Evolutionary conservation across 2,113 vertebrate species (phyloP).

Genomic region (Cynocephalus volans): DNA sequence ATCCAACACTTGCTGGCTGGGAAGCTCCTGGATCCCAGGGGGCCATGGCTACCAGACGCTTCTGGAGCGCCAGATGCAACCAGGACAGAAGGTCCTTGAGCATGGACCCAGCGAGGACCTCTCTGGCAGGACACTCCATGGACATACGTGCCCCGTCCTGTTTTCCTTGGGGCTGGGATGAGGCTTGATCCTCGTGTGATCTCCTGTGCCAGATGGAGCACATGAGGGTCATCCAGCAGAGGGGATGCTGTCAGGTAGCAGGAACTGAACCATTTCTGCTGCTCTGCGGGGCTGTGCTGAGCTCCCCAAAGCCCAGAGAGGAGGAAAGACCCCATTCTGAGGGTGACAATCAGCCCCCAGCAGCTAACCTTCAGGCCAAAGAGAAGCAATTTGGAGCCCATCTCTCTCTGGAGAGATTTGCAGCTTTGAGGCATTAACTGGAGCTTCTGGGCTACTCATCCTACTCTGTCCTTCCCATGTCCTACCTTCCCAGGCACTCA

Average conservation of each 20-base stretch:
- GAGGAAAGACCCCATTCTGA: not conserved
- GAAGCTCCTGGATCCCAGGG: accelerated
- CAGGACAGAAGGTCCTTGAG: not conserved
- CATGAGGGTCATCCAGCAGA: accelerated
- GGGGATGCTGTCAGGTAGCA: accelerated
- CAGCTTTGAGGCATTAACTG: accelerated
- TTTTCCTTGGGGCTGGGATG: not conserved
- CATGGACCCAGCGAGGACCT: accelerated
- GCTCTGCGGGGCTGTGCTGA: too few relatives aligned
- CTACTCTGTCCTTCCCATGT: not conserved
- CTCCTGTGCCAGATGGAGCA: accelerated
- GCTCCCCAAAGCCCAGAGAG: not conserved
- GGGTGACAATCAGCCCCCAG: not conserved
- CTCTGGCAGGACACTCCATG: not conserved
- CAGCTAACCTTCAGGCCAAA: not conserved
- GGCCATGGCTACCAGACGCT: accelerated
- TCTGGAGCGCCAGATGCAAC: not conserved
- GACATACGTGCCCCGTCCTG: accelerated
- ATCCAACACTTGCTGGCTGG: accelerated
- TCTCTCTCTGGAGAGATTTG: not conserved
- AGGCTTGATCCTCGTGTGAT: too few relatives aligned
- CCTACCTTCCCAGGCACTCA: accelerated
- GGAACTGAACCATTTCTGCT: accelerated
- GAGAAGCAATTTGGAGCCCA: accelerated
- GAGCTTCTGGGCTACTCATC: not conserved